Conservation (phyloP, 1,140 invertebrate species). For the Pogonus chalceus region DNA sequence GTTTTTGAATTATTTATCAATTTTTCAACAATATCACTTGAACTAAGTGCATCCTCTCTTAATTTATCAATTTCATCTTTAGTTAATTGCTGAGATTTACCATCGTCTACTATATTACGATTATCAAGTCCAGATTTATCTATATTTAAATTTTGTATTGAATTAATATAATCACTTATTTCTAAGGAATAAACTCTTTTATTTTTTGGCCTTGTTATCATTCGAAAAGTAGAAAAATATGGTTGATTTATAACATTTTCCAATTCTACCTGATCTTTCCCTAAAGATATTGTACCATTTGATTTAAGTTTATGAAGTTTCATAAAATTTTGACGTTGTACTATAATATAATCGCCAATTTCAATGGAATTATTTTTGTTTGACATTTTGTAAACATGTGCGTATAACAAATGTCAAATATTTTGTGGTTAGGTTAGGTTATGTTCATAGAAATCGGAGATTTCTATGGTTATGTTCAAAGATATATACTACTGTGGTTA, state of each 20-base stretch:
- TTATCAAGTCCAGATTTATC: slow-evolving; percentile 66
- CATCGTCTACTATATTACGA: slow-evolving; percentile 71
- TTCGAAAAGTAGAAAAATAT: slow-evolving; percentile 71
- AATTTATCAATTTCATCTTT: slow-evolving; percentile 72
- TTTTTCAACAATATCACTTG: slow-evolving; percentile 74
- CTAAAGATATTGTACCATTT: slow-evolving; percentile 50
- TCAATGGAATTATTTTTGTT: slow-evolving; percentile 36
- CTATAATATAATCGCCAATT: slow-evolving; percentile 59
- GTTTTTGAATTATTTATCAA: slow-evolving; percentile 84
- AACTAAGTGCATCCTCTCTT: slow-evolving; percentile 59
- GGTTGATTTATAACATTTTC: slow-evolving; percentile 56
- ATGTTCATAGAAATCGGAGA: no score
- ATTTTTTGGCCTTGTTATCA: slow-evolving; percentile 49
- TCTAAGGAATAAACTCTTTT: slow-evolving; percentile 49
- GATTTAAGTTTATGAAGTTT: slow-evolving; percentile 62
- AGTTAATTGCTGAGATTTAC: slow-evolving; percentile 74
- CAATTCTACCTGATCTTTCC: slow-evolving; percentile 62
- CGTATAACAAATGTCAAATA: no score
- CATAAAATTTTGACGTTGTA: slow-evolving; percentile 63
- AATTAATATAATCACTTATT: slow-evolving; percentile 34
- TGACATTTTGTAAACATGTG: neutral
- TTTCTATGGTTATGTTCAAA: no score
- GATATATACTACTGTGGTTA: no score
- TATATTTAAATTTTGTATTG: slow-evolving; percentile 42
- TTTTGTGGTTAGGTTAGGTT: no score